Evolutionary conservation across 2,113 vertebrate species (phyloP).

Genomic region (Gallinago paraguaiae): DNA sequence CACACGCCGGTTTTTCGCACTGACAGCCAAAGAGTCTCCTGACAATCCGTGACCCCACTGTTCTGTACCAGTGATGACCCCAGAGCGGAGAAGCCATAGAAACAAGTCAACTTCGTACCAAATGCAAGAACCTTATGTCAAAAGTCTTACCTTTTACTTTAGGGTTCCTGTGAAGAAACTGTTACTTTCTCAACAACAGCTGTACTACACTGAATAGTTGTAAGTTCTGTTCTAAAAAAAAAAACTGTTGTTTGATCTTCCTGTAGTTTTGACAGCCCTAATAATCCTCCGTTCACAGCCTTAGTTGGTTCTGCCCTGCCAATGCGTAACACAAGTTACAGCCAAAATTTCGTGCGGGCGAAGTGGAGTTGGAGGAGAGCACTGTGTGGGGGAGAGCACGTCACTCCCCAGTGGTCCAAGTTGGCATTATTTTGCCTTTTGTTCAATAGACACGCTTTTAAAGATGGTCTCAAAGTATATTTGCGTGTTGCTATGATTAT

Average conservation of each 20-base stretch:
- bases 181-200: neutral
- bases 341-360: slow-evolving; percentile 12
- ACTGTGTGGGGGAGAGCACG: neutral
- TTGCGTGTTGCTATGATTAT: neutral
- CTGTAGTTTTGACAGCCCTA: neutral
- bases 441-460: neutral
- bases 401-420: neutral
- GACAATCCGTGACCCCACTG: slow-evolving; percentile 39
- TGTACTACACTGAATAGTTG: neutral
- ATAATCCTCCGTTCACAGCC: neutral
- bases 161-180: neutral
- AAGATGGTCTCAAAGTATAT: neutral
- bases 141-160: accelerated
- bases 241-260: neutral
- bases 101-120: neutral
- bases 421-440: neutral
- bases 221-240: neutral
- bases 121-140: neutral
- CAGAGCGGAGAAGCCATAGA: slow-evolving; percentile 33
- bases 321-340: neutral
- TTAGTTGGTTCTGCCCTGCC: slow-evolving; percentile 7
- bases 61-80: neutral
- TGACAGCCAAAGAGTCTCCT: slow-evolving; percentile 51
- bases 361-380: neutral
- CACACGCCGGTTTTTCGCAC: accelerated